Evolutionary conservation across 2,888 invertebrate species (phyloP), one percentile per base, ranked within the genome.

Genomic region (Aphodius sticticus): DNA sequence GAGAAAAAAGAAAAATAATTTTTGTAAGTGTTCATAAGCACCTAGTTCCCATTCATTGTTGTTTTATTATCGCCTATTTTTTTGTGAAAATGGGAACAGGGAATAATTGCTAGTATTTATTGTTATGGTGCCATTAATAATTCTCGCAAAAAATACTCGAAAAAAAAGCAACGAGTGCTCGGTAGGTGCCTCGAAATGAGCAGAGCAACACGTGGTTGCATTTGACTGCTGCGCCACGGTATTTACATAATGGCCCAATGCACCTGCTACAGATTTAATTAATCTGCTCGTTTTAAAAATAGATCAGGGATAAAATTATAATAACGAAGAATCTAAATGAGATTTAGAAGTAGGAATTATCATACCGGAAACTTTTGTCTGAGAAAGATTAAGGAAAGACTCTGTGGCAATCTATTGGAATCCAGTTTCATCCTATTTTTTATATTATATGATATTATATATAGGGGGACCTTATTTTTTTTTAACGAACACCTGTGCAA

Each of bases 401-500:
- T 53, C 53, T 53, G 75, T 70, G 75, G 80, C 80, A 53, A 53
- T 53, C 9, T 12, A 53, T 12, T 53, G 53, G 53, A 53, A 53
- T 53, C 53, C 53, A 9, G 9, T 2, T 53, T 53, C 53, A 53
- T 5, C 53, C 53, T 53, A 53, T 53, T 53, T 53, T 53, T 53
- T 53, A 26, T 26, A 26, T 26, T 26, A 26, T 53, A 53, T 53
- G 77, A 53, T 53, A 53, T 53, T 12, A 53, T 12, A 53, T 53
- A 53, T 53, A 53, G 12, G 53, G 53, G 53, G 53, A 53, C 2
- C 53, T 12, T 7, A 53, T 78, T 80, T 78, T 80, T 78, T 80
- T 80, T 75, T 80, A 80, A 80, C 78, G 80, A 80, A 80, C 80
- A 81, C 81, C 81, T 81, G 81, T 81, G 81, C 70, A 75, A 78